Evolutionary conservation across 2,888 invertebrate species (phyloP).

Genomic region (Bimastos eiseni): DNA sequence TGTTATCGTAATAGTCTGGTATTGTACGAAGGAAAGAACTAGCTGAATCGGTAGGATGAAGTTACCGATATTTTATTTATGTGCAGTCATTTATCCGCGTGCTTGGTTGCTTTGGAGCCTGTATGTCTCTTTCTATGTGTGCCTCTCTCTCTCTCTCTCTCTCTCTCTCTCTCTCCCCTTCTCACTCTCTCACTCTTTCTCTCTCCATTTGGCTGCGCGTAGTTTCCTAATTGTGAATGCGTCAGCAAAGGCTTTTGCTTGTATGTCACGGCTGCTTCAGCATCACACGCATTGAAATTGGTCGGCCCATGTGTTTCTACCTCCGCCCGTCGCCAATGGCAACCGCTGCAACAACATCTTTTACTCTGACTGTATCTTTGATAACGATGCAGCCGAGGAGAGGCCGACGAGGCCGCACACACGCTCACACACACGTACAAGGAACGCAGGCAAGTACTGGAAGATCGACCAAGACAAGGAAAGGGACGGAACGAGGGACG

Average conservation of each 20-base stretch:
- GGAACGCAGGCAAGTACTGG: not conserved
- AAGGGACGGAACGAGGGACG: too few relatives aligned
- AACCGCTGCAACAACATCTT: not conserved
- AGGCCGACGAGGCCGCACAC: not conserved
- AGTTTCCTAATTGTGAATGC: not conserved
- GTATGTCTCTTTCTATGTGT: too few relatives aligned
- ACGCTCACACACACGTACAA: not conserved
- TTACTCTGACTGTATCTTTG: not conserved
- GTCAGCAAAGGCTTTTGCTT: not conserved
- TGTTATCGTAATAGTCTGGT: not conserved
- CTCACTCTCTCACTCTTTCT: not conserved
- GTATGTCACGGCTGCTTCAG: not conserved
- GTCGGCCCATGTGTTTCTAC: not conserved
- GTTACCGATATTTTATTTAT: not conserved
- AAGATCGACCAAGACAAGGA: not conserved
- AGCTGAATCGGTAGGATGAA: not conserved
- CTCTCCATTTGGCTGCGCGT: not conserved
- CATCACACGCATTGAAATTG: slow-evolving; percentile 6
- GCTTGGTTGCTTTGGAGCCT: too few relatives aligned
- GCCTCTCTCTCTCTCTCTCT: not conserved
- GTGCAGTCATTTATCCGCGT: too few relatives aligned
- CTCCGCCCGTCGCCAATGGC: not conserved
- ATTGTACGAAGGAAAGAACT: not conserved
- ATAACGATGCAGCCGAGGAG: not conserved
- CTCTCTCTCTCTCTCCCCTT: not conserved